Evolutionary conservation across 2,113 vertebrate species (phyloP).

Genomic region (Thermophis baileyi): DNA sequence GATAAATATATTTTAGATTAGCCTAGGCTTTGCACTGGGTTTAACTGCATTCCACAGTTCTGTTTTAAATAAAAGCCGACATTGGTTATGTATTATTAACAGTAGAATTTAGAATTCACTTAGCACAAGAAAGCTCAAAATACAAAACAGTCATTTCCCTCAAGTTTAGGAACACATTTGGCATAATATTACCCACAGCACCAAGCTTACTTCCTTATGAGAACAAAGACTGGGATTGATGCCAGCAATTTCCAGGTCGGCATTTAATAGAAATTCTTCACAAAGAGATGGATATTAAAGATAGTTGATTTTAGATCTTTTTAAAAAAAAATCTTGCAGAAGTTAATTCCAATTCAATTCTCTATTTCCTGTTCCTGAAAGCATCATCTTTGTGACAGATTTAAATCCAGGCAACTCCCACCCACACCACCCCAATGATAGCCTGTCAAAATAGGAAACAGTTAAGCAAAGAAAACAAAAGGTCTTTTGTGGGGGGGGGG

Average conservation of each 20-base stretch:
- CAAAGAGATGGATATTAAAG: slow-evolving; percentile 28
- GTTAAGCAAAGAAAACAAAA: slow-evolving; percentile 13
- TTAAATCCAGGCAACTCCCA: neutral
- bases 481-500: neutral
- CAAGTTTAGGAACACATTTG: slow-evolving; percentile 14
- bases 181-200: slow-evolving; percentile 16
- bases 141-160: slow-evolving; percentile 19
- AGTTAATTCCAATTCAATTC: slow-evolving; percentile 46
- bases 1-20: neutral
- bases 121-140: neutral
- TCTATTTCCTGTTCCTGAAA: slow-evolving; percentile 27
- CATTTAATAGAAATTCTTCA: slow-evolving; percentile 20
- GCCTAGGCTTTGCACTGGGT: neutral
- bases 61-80: slow-evolving; percentile 11
- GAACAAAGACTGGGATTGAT: slow-evolving; percentile 14
- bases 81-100: slow-evolving; percentile 5
- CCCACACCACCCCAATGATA: slow-evolving; percentile 20
- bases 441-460: slow-evolving; percentile 38
- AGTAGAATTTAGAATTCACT: neutral
- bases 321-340: slow-evolving; percentile 30
- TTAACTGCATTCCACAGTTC: neutral
- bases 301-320: slow-evolving; percentile 16
- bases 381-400: slow-evolving; percentile 44
- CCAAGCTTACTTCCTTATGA: neutral
- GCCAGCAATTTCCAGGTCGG: neutral